Evolutionary conservation across 2,888 invertebrate species (phyloP), one percentile per base, ranked within the genome.

Genomic region (Drepana falcataria): DNA sequence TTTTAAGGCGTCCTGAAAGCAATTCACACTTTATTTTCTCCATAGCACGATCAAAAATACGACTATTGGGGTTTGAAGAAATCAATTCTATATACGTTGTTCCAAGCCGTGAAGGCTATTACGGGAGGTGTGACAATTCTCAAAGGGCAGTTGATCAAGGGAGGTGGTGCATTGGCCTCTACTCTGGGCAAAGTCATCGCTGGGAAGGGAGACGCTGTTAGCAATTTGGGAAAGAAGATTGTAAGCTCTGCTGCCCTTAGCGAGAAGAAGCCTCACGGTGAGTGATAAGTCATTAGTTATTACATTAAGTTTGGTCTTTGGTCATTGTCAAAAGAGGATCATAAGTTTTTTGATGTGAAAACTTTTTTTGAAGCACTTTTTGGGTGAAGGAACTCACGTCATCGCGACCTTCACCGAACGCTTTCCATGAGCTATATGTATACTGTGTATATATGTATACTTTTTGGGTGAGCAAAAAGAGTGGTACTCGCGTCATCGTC

Each of bases 91-190:
- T 94, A 94, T 81, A 96, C 96, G 2, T 91, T 97, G 6, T 93
- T 97, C 75, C 96, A 97, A 92, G 96, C 97, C 0, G 95, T 96
- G 1, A 97, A 97, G 76, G 96, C 97, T 9, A 95, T 97, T 60
- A 95, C 96, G 5, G 97, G 97, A 6, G 96, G 96, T 51, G 95
- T 96, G 6, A 94, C 97, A 2, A 96, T 96, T 35, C 92, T 96
- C n/a, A 96, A 96, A 73, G 97, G 97, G 0, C 96, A 96, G 79
- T 88, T 97, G 37, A 95, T 97, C 67, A 96, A 96, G 85, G 96
- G 96, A 48, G 94, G 96, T 54, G 96, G 97, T 7, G 82, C 90
- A 0, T 69, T 92, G 35, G 91, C 92, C 0, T 71, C 87, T 0
- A 88, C 86, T 3, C 63, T 91, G 1, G 91, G 91, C 52, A 86